Conservation (phyloP, 2,797 vertebrate species). For the Austrolebias charrua region DNA sequence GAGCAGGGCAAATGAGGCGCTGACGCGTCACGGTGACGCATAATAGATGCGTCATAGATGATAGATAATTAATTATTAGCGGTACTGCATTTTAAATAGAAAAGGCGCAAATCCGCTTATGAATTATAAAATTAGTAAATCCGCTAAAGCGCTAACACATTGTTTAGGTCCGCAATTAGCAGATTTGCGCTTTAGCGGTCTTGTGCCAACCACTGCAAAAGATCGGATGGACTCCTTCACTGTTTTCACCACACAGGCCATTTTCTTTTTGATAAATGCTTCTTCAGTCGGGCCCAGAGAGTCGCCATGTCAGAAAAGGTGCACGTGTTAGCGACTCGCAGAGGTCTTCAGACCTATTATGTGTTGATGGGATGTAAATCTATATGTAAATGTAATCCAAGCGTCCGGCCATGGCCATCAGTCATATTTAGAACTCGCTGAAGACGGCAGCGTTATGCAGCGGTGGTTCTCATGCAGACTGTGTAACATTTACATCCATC, state of each 20-base stretch:
- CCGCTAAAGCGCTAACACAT: too few relatives aligned
- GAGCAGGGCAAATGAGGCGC: too few relatives aligned
- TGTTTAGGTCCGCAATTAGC: too few relatives aligned
- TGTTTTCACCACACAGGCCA: conserved; percentile 25
- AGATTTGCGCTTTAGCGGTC: too few relatives aligned
- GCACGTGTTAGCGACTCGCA: conserved; percentile 49
- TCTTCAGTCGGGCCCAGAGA: conserved; percentile 55
- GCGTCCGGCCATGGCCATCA: conserved; percentile 68
- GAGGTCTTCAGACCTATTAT: conserved; percentile 67
- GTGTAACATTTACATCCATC: conserved; percentile 62
- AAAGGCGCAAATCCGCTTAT: too few relatives aligned
- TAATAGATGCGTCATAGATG: too few relatives aligned
- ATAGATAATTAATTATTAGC: too few relatives aligned
- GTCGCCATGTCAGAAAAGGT: conserved; percentile 53
- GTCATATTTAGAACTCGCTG: conserved; percentile 70
- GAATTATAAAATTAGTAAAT: too few relatives aligned
- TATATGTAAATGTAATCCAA: conserved; percentile 78
- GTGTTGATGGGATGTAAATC: conserved; percentile 75
- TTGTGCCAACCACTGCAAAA: too few relatives aligned
- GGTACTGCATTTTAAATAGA: too few relatives aligned
- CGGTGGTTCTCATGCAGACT: conserved; percentile 40
- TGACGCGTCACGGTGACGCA: too few relatives aligned
- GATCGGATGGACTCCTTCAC: background rate
- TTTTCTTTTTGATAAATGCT: conserved; percentile 45
- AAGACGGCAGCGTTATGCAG: conserved; percentile 62